Conservation (phyloP, 2,113 vertebrate species). For the Galbula dea region DNA sequence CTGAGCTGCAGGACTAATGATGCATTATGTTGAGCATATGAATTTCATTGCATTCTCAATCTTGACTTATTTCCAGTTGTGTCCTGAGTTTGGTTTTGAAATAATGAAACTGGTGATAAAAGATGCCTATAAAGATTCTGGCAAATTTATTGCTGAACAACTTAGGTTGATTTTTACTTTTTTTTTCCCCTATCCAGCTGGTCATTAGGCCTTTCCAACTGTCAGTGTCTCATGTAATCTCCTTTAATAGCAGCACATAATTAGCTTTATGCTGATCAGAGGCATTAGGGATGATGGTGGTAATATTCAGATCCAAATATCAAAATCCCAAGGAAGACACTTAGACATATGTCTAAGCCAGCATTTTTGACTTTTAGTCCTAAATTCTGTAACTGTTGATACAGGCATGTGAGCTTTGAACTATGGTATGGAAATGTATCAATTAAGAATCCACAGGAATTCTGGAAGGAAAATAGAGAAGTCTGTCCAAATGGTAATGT, state of each 20-base stretch:
- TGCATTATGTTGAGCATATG: background rate
- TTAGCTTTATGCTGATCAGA: slow-evolving; percentile 73
- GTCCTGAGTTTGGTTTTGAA: background rate
- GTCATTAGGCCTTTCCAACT: slow-evolving; percentile 77
- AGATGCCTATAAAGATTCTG: slow-evolving; percentile 58
- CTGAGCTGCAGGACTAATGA: background rate
- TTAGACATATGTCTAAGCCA: slow-evolving; percentile 62
- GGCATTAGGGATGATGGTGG: background rate
- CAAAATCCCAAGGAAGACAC: slow-evolving; percentile 65
- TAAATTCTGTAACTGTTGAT: slow-evolving; percentile 49
- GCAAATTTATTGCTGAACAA: slow-evolving; percentile 61
- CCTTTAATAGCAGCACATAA: slow-evolving; percentile 71
- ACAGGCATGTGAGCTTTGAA: slow-evolving; percentile 56
- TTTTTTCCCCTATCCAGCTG: slow-evolving; percentile 65
- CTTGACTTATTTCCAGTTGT: background rate
- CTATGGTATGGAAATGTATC: slow-evolving; percentile 39
- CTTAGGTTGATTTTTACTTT: background rate
- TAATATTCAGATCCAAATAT: slow-evolving; percentile 58
- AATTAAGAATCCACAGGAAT: slow-evolving; percentile 47
- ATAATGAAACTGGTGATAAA: slow-evolving; percentile 58
- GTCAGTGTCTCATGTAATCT: slow-evolving; percentile 71
- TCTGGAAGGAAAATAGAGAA: slow-evolving; percentile 34
- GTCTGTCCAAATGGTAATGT: slow-evolving; percentile 11
- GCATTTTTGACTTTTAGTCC: slow-evolving; percentile 46
- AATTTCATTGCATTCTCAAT: background rate